Percentiles rank a stretch among this genome's conserved stretches.
Conservation (phyloP, 1,140 invertebrate species). For the Parapsyche elsis region DNA sequence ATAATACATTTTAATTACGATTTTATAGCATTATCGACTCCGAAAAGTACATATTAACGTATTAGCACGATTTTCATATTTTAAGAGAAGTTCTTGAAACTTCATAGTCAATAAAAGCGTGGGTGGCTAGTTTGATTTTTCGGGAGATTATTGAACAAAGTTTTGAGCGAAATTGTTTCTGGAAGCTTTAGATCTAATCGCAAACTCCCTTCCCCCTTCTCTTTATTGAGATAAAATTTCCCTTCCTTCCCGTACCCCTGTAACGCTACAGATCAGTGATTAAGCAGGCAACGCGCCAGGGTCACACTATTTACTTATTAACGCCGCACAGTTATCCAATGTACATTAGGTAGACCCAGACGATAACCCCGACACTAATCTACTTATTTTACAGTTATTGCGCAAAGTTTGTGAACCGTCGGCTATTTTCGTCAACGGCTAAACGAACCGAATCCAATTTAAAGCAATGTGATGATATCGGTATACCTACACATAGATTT, state of each 20-base stretch:
- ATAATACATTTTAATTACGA: no score
- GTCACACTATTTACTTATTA: slow-evolving; percentile 29
- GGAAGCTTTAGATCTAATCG: not conserved
- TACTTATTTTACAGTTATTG: slow-evolving; percentile 14
- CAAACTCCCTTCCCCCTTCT: not conserved
- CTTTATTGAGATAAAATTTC: not conserved
- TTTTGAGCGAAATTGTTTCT: not conserved
- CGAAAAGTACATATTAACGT: no score
- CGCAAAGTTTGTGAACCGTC: not conserved
- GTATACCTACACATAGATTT: no score
- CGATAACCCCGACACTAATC: slow-evolving; percentile 12
- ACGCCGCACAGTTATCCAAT: slow-evolving; percentile 17
- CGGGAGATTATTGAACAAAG: no score
- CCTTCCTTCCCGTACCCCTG: not conserved
- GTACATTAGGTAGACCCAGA: slow-evolving; percentile 13
- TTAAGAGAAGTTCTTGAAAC: no score
- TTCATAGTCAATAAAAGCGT: no score
- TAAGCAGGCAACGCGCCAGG: slow-evolving; percentile 15
- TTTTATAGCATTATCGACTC: no score
- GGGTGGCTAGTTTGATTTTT: no score
- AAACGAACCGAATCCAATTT: not conserved
- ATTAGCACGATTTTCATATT: no score
- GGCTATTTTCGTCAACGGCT: not conserved
- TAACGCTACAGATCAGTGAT: slow-evolving; percentile 33
- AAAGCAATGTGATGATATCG: no score